phyloP scores from a whole-genome alignment of 2,888 invertebrate genomes.

The Amphipyra berbera region DNA sequence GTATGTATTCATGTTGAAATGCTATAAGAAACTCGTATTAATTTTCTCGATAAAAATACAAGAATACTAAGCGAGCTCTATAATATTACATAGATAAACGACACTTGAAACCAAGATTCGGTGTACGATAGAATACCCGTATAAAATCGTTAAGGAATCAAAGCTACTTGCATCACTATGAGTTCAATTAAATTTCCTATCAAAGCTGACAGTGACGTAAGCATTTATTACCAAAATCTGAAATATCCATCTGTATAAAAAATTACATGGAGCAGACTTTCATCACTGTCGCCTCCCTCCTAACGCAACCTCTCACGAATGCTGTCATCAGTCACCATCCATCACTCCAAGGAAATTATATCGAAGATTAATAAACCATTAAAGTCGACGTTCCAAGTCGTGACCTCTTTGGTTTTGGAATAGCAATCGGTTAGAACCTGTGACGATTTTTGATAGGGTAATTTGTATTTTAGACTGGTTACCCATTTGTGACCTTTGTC shows the following conservation, averaged over 20 bases:
- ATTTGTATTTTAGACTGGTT: neutral
- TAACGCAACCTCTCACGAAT: constrained; percentile 63
- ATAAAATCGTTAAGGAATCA: neutral
- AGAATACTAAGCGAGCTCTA: neutral
- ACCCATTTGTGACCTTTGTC: neutral
- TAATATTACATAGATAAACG: neutral
- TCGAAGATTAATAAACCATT: constrained; percentile 80
- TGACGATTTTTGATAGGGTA: constrained; percentile 21
- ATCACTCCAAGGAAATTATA: constrained; percentile 82
- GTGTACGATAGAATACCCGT: neutral
- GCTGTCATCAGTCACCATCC: constrained; percentile 76
- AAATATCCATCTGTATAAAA: constrained; percentile 22
- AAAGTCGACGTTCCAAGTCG: constrained; percentile 65
- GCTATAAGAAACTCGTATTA: neutral
- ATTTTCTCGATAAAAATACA: neutral
- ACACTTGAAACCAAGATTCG: no score
- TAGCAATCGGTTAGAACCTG: constrained; percentile 19
- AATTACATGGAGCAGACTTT: constrained; percentile 34
- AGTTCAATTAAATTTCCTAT: neutral
- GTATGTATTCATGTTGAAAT: neutral
- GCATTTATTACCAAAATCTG: constrained; percentile 5
- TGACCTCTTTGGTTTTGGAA: constrained; percentile 39
- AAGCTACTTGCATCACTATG: neutral
- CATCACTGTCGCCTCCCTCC: constrained; percentile 63
- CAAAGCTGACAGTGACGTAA: neutral